These are phyloP conservation scores for Drosophila pseudotalamancana DNA, from an alignment of 2,888 invertebrate genomes.

Conservation along the genomic window DNA sequence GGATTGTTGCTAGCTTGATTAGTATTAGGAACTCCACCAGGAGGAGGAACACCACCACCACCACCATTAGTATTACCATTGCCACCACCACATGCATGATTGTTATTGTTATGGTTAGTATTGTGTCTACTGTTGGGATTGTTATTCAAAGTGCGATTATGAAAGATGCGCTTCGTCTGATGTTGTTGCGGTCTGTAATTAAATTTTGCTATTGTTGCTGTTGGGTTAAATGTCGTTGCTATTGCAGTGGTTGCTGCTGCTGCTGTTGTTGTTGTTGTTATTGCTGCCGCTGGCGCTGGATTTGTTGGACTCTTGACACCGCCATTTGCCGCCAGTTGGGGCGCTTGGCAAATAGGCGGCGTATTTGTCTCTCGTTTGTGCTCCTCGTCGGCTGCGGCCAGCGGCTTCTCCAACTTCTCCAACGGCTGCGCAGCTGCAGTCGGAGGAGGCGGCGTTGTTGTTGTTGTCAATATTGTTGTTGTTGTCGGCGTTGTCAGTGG, in stretches of 20 bases:
- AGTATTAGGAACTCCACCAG: slow-evolving; percentile 24
- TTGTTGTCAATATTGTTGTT: slow-evolving; percentile 23
- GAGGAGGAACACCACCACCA: slow-evolving; percentile 1
- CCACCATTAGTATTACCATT: slow-evolving; percentile 11
- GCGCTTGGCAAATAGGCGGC: slow-evolving; percentile 74
- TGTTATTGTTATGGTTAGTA: slow-evolving; percentile 55
- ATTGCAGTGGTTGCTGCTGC: slow-evolving; percentile 5
- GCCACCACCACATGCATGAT: slow-evolving; percentile 59
- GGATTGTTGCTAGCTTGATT: slow-evolving; percentile 36
- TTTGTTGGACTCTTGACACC: slow-evolving; percentile 64
- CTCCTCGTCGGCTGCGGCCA: slow-evolving; percentile 27
- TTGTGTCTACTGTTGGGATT: slow-evolving; percentile 75
- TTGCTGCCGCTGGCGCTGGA: slow-evolving; percentile 7
- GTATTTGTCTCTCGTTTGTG: slow-evolving; percentile 65
- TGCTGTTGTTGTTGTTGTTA: slow-evolving; percentile 5
- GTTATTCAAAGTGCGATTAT: slow-evolving; percentile 72
- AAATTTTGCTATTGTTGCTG: slow-evolving; percentile 18
- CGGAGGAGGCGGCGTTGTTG: slow-evolving; percentile 29
- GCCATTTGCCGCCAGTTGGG: slow-evolving; percentile 74
- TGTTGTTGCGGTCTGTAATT: slow-evolving; percentile 25
- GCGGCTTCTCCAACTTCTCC: slow-evolving; percentile 2
- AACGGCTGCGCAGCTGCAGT: background rate
- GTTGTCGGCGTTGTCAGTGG: slow-evolving; percentile 67
- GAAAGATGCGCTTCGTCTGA: slow-evolving; percentile 62
- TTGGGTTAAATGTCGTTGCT: slow-evolving; percentile 5